Base-by-base conservation (phyloP, 2,113 vertebrate species). In the Mohoua ochrocephala region DNA sequence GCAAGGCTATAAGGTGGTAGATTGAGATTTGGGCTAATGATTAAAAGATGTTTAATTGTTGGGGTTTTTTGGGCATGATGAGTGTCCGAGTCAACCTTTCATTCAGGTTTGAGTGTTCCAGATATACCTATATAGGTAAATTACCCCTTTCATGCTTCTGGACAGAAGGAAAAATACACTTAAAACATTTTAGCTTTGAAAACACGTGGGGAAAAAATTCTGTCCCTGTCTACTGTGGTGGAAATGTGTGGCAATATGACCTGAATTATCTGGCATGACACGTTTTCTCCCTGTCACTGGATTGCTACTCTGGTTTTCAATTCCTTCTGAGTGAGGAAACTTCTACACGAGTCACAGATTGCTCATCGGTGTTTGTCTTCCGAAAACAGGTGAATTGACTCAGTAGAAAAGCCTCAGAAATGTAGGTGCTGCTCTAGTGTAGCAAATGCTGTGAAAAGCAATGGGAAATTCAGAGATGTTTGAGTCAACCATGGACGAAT, bases 1-100 rank as follows among this genome's bases (percentile, higher is more conserved):
- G 21, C 35, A 74, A 93, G 47, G 27, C n/a, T 53, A 2, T 77
- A 39, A 35, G 23, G 21, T 65, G 57, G 8, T 45, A 79, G 54
- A 49, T 27, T 53, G 27, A 52, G 45, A 42, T 80, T 31, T 73
- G 71, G 75, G 37, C 5, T 14, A 12, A 23, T 41, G 57, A 26
- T 70, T 74, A n/a, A 91, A 61, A 70, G 50, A 17, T 4, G 11
- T 50, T 69, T 18, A 49, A 53, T 9, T 61, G 7, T 26, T 42
- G 18, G 6, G 23, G 0, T 1, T 41, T 84, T 71, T 13, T 2
- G 23, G 39, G 33, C 0, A 0, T 49, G 26, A 10, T 41, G 21
- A 33, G 33, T 65, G 19, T 52, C 35, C n/a, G 42, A 92, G 57
- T 60, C n/a, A 84, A 27, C 10, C n/a, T 67, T 70, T 71, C 49